Evolutionary conservation across 2,797 vertebrate genomes (phyloP), one percentile per base, ranked within the genome.

Genomic region (Oceanodroma leucorhoa): DNA sequence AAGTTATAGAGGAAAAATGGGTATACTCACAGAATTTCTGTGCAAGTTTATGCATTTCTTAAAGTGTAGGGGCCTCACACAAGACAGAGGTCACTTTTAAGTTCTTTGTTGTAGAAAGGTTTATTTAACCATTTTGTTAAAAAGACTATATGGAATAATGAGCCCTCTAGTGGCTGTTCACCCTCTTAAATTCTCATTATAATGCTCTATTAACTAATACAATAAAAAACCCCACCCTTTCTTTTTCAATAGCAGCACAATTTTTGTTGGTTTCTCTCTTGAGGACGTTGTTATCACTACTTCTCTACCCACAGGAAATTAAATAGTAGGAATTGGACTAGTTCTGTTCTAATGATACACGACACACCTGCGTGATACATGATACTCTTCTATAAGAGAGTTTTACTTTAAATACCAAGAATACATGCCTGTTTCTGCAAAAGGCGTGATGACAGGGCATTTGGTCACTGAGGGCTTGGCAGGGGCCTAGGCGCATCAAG

Each of bases 131-230:
- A 10, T 36, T 61, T 75, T 55, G 7, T 54, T 66, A 13, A 50
- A 43, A 34, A 24, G 38, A 46, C 72, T n/a, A 1, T 14, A 10
- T 40, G 70, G 93, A 83, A 66, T 66, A 21, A 38, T 1, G 36
- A 85, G 91, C 87, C 95, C 92, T 94, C 96, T 96, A 65, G 89
- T 90, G 96, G 95, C 38, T 78, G 38, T 22, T 82, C 61, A 16
- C 14, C 27, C 50, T 27, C 55, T 70, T 43, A 60, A 83, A 75
- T 57, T 36, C 43, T 77, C 32, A 22, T 50, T 34, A 19, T 40
- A 48, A 22, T 6, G 8, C n/a, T 92, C 55, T 69, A 0, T 15
- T 48, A 34, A 62, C 20, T 27, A 40, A 21, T 0, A 21, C 8
- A 58, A 20, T 14, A 19, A 53, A 1, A 45, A 0, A 3, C 1